Percentiles rank a stretch among this genome's conserved stretches.
These are phyloP conservation scores for Caenorhabditis elegans DNA, from an alignment of 1,140 invertebrate species.

Conservation along the genomic window WBcel235 BX284602.5:7356001-7356500, in stretches of 20 bases:
- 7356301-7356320: neutral
- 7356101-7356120: constrained; percentile 47
- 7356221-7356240: neutral
- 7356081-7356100: constrained; percentile 25
- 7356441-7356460: neutral
- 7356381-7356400: neutral
- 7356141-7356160: neutral
- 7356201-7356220: neutral
- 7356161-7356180: neutral
- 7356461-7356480: neutral
- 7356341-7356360: neutral
- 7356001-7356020: constrained; percentile 11
- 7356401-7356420: constrained; percentile 2
- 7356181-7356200: neutral
- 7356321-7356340: neutral
- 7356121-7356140: constrained; percentile 28
- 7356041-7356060: neutral
- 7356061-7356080: constrained; percentile 40
- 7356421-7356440: neutral
- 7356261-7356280: neutral
- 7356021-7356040: neutral
- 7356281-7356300: neutral
- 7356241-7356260: neutral
- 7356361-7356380: neutral
- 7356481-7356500: neutral